These are phyloP conservation scores for Marmota monax DNA, from an alignment of 2,113 vertebrate genomes.

Conservation along the genomic window DNA sequence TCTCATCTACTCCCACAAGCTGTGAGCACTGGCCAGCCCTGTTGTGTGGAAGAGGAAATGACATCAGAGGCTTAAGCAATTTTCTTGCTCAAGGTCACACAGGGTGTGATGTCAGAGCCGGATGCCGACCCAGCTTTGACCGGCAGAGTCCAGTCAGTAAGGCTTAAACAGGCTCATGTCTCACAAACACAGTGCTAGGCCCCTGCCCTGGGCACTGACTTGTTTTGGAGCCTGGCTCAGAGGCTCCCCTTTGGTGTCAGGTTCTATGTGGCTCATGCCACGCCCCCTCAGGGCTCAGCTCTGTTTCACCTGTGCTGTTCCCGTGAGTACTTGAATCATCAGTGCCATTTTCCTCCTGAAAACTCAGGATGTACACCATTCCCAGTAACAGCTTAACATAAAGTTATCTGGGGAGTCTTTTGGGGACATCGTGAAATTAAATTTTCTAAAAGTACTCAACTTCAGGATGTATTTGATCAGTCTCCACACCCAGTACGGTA, in stretches of 20 bases:
- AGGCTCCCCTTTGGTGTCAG: neutral
- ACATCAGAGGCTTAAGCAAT: neutral
- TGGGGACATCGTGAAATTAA: neutral
- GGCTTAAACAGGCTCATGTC: neutral
- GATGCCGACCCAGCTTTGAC: neutral
- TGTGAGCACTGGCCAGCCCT: neutral
- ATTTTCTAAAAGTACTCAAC: conserved; percentile 13
- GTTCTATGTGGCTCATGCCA: neutral
- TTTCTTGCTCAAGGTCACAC: neutral
- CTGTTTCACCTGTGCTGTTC: neutral
- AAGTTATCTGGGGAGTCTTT: neutral
- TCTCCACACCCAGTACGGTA: neutral
- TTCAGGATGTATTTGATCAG: neutral
- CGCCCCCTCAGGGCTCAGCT: neutral
- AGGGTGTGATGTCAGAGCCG: neutral
- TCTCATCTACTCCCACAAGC: neutral
- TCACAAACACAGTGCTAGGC: neutral
- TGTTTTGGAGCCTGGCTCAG: neutral
- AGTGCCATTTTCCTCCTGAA: neutral
- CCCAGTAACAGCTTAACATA: neutral
- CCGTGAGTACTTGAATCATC: neutral
- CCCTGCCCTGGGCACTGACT: neutral
- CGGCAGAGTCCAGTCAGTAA: neutral
- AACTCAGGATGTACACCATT: neutral
- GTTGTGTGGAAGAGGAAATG: neutral